These are phyloP conservation scores for Anoplophora glabripennis DNA, from an alignment of 1,140 invertebrate genomes.

Conservation along the genomic window DNA sequence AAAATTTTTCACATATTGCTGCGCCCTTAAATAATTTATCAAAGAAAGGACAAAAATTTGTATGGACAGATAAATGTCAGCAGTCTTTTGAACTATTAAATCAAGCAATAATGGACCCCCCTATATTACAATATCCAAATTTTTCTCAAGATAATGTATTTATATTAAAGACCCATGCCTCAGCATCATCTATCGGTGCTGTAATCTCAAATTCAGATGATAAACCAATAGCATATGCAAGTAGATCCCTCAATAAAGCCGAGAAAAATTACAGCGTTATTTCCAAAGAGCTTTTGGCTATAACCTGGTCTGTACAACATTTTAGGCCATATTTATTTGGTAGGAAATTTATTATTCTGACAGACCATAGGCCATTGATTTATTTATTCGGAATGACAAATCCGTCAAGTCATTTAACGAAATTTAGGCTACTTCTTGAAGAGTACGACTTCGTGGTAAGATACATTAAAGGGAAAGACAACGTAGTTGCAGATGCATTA, in stretches of 20 bases:
- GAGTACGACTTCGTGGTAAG: constrained; percentile 50
- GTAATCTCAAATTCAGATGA: constrained; percentile 29
- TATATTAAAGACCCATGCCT: constrained; percentile 19
- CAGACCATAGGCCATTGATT: constrained; percentile 12
- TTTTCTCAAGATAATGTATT: constrained; percentile 26
- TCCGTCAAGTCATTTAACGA: constrained; percentile 17
- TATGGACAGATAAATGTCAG: constrained; percentile 26
- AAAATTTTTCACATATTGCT: constrained; percentile 36
- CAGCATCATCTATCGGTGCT: constrained; percentile 24
- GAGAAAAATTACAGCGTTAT: constrained; percentile 13
- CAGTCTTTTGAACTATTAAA: constrained; percentile 33
- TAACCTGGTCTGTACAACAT: constrained; percentile 22
- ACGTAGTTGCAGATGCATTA: no score
- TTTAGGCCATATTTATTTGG: constrained; percentile 33
- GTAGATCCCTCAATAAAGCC: constrained; percentile 15
- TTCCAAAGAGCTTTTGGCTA: constrained; percentile 33
- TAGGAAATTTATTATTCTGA: constrained; percentile 33
- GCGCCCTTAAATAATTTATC: constrained; percentile 36
- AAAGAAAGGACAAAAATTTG: constrained; percentile 34
- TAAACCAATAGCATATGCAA: constrained; percentile 18
- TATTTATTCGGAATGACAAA: not conserved
- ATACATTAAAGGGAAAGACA: constrained; percentile 46
- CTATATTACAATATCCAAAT: constrained; percentile 45
- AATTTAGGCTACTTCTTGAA: constrained; percentile 47
- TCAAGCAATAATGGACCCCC: constrained; percentile 37